These are phyloP conservation scores for Champsocephalus gunnari DNA, from an alignment of 2,797 vertebrate species.

Conservation along the genomic window DNA sequence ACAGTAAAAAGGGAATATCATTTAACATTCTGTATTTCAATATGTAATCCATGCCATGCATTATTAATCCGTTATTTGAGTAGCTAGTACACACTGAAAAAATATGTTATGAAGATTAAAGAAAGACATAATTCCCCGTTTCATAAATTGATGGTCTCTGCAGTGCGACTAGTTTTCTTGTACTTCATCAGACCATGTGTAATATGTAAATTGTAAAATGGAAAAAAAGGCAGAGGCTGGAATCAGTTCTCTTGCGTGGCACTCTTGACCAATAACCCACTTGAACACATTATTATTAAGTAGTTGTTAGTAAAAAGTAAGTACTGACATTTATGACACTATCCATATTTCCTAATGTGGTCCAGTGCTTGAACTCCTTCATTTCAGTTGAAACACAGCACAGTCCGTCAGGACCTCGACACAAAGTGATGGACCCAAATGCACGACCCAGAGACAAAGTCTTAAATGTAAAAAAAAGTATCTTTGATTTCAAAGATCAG, in stretches of 20 bases:
- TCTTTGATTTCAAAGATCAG: no score
- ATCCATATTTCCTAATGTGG: constrained; percentile 50
- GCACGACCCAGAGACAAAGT: no score
- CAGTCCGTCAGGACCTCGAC: neutral
- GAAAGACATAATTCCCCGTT: neutral
- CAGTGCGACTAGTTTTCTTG: constrained; percentile 12
- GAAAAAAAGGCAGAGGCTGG: constrained; percentile 40
- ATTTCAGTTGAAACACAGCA: constrained; percentile 44
- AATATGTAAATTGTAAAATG: constrained; percentile 42
- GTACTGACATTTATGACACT: constrained; percentile 47
- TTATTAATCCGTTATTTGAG: constrained; percentile 27
- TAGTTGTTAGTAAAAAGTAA: constrained; percentile 58
- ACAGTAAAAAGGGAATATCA: neutral
- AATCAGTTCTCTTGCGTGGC: constrained; percentile 34
- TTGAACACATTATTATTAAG: constrained; percentile 56
- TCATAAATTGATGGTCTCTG: neutral
- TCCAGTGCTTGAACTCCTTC: constrained; percentile 36
- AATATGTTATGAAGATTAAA: neutral
- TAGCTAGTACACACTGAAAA: constrained; percentile 1
- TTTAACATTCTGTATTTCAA: neutral
- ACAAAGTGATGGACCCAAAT: no score
- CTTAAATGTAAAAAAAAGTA: no score
- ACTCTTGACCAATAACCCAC: constrained; percentile 36
- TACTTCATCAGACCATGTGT: constrained; percentile 16
- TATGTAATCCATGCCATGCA: neutral